These are phyloP conservation scores for Sweltsa coloradensis DNA, from an alignment of 1,140 invertebrate genomes.

Conservation along the genomic window DNA sequence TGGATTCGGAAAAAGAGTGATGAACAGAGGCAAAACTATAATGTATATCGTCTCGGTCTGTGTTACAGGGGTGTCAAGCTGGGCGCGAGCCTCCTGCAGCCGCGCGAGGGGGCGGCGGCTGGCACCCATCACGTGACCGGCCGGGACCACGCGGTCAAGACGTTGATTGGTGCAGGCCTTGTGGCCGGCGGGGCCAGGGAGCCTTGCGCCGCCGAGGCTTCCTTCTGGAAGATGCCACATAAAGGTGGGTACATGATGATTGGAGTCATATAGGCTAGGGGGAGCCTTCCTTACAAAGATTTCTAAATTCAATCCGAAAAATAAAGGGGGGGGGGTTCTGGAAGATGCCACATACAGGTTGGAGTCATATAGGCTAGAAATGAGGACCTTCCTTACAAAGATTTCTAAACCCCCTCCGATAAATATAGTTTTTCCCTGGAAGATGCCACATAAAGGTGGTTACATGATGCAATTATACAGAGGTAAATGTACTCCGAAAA, in stretches of 20 bases:
- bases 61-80: no score
- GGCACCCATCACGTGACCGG: background rate
- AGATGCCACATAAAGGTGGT: constrained; percentile 57
- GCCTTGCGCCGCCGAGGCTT: constrained; percentile 40
- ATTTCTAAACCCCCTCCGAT: no score
- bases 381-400: background rate
- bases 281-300: constrained; percentile 22
- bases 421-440: constrained; percentile 53
- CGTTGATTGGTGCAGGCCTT: constrained; percentile 39
- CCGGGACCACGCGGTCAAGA: constrained; percentile 36
- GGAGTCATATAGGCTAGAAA: background rate
- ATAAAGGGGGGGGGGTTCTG: background rate
- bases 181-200: constrained; percentile 22
- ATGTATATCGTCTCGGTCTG: no score
- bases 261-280: constrained; percentile 26
- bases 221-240: constrained; percentile 57
- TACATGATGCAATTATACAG: constrained; percentile 5
- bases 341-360: background rate
- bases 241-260: constrained; percentile 38
- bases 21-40: no score
- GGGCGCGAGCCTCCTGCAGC: constrained; percentile 9
- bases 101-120: background rate
- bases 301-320: no score
- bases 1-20: no score
- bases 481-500: no score